phyloP scores from a whole-genome alignment of 2,113 vertebrate genomes.

The Rissa tridactyla region DNA sequence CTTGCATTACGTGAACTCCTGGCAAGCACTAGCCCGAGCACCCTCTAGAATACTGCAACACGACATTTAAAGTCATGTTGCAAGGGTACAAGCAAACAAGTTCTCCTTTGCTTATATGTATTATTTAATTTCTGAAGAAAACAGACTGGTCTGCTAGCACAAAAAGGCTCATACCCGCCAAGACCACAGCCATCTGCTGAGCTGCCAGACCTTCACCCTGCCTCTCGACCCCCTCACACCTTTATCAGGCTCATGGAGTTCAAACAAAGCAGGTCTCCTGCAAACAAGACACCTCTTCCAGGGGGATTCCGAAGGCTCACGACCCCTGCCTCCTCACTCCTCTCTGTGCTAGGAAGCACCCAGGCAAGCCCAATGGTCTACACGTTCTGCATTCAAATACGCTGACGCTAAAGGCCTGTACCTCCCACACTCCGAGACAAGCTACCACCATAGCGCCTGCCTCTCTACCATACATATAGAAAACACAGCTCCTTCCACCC shows the following conservation, averaged over 20 bases:
- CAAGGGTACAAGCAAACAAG: background rate
- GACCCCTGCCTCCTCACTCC: background rate
- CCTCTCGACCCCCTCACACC: background rate
- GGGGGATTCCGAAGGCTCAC: background rate
- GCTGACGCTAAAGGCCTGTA: background rate
- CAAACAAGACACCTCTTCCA: background rate
- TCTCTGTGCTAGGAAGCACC: background rate
- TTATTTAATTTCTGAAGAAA: background rate
- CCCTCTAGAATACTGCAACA: background rate
- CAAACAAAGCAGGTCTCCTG: background rate
- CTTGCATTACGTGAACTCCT: background rate
- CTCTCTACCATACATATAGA: background rate
- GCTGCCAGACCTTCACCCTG: background rate
- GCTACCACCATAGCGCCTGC: background rate
- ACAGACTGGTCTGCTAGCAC: background rate
- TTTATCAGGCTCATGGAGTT: background rate
- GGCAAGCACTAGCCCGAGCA: background rate
- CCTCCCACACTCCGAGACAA: background rate
- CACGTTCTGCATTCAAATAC: background rate
- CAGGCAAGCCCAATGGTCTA: background rate
- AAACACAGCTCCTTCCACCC: background rate
- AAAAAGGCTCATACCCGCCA: background rate
- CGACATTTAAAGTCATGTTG: background rate
- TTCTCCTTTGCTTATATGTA: background rate
- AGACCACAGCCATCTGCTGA: background rate